Conservation (phyloP, 2,888 invertebrate species). For the Elegia similella region DNA sequence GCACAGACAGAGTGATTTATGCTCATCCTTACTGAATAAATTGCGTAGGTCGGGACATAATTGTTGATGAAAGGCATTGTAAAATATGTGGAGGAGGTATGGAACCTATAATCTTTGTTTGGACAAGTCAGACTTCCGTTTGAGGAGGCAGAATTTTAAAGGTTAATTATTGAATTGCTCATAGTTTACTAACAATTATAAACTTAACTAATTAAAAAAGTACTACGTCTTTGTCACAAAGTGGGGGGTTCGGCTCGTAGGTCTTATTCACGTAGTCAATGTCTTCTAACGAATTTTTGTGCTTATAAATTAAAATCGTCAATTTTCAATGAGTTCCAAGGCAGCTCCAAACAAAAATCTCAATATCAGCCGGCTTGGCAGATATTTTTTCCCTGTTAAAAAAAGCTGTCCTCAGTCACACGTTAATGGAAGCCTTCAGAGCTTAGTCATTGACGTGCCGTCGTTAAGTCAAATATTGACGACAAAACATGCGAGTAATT, state of each 20-base stretch:
- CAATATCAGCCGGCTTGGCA: too few species aligned
- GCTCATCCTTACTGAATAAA: conserved; percentile 31
- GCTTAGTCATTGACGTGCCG: not conserved
- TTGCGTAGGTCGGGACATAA: conserved; percentile 16
- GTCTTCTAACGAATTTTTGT: too few species aligned
- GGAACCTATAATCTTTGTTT: not conserved
- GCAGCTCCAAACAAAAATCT: too few species aligned
- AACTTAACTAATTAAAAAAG: too few species aligned
- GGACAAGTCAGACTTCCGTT: conserved; percentile 7
- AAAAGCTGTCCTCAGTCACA: not conserved
- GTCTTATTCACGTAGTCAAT: too few species aligned
- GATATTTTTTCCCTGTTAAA: too few species aligned
- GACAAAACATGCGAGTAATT: not conserved
- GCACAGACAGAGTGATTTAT: conserved; percentile 48
- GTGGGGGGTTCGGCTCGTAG: too few species aligned
- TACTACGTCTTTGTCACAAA: too few species aligned
- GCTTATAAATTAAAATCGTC: too few species aligned
- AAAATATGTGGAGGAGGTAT: conserved; percentile 19
- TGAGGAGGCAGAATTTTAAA: not conserved
- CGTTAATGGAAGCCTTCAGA: not conserved
- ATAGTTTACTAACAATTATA: too few species aligned
- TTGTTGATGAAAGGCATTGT: conserved; percentile 26
- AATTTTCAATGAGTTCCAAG: too few species aligned
- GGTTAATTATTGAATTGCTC: too few species aligned
- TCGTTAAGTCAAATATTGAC: not conserved